Evolutionary conservation across 2,797 vertebrate species (phyloP), one percentile per base, ranked within the genome.

Genomic region (Pteropus rufus): DNA sequence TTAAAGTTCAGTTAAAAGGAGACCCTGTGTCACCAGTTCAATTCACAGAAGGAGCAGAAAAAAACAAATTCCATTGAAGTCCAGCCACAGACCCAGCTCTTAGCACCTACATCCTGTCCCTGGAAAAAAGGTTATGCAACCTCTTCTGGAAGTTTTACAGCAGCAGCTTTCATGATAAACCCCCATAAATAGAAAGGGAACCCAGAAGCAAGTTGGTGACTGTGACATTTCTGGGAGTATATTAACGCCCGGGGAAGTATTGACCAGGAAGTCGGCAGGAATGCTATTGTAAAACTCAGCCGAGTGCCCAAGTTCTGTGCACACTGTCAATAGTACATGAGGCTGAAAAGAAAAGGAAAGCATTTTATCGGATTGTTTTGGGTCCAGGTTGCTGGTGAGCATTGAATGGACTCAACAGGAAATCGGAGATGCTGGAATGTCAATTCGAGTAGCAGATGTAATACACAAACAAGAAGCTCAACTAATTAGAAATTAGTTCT

Each of bases 1-100:
- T 97, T 98, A 96, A 97, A 98, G 98, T 90, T 97, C 96, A 96
- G 94, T 97, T 95, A 80, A 96, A 97, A 97, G 12, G 79, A 95
- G 96, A 95, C 67, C 67, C 2, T 0, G 60, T 60, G 91, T 95
- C 39, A 69, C 39, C 82, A 90, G 29, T 44, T 69, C 52, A 58
- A 83, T 80, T 62, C 0, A 19, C 84, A 85, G 72, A 92, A 90
- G 58, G 70, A 44, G 36, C 29, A 52, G 49, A 56, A 52, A 87
- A 49, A 54, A 75, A 9, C 4, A 65, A 64, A 31, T 46, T 60
- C 14, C 52, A 29, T 1, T 8, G 21, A 23, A 24, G n/a, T 26
- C 29, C 31, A 23, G 18, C 12, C 79, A 21, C 11, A 75, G 73
- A 41, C 36, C 15, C 44, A 72, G 75, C 81, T 87, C 81, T 79